phyloP scores from a whole-genome alignment of 2,797 vertebrate genomes.

The Antennarius maculatus region DNA sequence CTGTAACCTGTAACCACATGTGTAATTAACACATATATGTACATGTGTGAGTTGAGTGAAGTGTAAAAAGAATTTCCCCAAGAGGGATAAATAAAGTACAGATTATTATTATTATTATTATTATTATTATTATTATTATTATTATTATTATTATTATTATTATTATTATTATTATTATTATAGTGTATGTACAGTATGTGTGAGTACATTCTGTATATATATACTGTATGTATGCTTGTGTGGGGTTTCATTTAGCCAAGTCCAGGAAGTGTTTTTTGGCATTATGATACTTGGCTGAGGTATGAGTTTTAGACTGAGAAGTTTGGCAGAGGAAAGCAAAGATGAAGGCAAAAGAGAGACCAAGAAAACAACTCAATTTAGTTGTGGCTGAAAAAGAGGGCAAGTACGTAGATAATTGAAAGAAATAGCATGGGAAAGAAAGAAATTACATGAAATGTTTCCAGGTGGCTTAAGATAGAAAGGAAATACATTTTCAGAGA shows the following conservation, averaged over 20 bases:
- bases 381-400: constrained; percentile 13
- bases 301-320: constrained; percentile 36
- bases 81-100: too few species aligned
- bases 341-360: constrained; percentile 26
- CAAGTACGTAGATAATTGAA: constrained; percentile 22
- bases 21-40: too few species aligned
- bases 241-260: constrained; percentile 46
- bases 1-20: too few species aligned
- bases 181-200: background rate
- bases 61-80: too few species aligned
- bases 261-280: constrained; percentile 45
- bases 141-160: too few species aligned
- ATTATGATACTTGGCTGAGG: constrained; percentile 39
- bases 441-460: constrained; percentile 17
- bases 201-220: background rate
- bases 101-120: too few species aligned
- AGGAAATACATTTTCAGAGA: background rate
- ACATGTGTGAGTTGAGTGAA: too few species aligned
- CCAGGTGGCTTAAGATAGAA: constrained; percentile 10
- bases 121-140: too few species aligned
- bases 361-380: constrained; percentile 19
- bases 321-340: constrained; percentile 41
- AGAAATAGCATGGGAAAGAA: constrained; percentile 13
- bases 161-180: too few species aligned
- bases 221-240: background rate